Base-by-base conservation (phyloP, 30 jellyfish, hydroid and myxozoan species). In the Aurelia coerulea region DNA sequence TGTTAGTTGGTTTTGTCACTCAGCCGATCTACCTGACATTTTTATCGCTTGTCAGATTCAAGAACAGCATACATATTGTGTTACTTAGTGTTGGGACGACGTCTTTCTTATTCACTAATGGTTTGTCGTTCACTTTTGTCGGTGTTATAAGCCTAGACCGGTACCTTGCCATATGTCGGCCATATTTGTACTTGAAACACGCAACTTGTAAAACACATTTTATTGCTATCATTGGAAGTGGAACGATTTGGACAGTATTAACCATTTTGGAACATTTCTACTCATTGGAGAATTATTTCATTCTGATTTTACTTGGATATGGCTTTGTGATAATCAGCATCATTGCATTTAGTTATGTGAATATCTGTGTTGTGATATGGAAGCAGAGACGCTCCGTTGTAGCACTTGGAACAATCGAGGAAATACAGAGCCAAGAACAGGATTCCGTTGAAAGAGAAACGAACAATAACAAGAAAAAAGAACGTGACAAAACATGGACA, bases 181-280 rank as follows among this genome's bases (percentile, higher is more conserved):
- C 74, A 18, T 59, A 46, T 23, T 5, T 6, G 37, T 77, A 77
- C 70, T 9, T 14, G 13, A 59, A 23, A 62, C 29, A 16, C 52
- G 87, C 78, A 19, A 54, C 78, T 18, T 77, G 87, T 62, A 77
- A 62, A 16, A 31, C 39, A 12, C 42, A 75, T 11, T 6, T 54
- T 34, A 70, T 35, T 70, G 64, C 18, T 0, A 16, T 59, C 63
- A 10, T 70, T 5, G 64, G 2, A 2, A 32, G 80, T 70, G 80
- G 64, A 33, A 16, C 31, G 17, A 23, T 35, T 23, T 70, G 80
- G 80, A 13, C 63, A 32, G 39, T 23, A 1, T 16, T 35, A 0
- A 17, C 37, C 19, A 17, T 49, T 11, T 5, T 70, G 32, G 80
- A 49, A 16, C 19, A 70, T 14, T 70, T 42, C 62, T 42, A 70